phyloP scores from a whole-genome alignment of 2,888 invertebrate genomes.

The Hoplodrina ambigua region DNA sequence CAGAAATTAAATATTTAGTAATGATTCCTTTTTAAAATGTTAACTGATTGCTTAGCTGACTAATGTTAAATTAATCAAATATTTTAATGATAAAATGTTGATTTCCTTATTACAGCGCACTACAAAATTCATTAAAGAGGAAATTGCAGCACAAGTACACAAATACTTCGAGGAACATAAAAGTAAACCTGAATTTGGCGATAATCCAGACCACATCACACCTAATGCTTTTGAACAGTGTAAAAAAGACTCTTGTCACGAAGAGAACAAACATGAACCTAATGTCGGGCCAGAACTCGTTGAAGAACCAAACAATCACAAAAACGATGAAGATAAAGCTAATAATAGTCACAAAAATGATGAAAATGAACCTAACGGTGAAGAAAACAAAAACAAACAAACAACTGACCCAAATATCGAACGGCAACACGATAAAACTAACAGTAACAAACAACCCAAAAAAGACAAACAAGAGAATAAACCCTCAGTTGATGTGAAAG shows the following conservation, averaged over 20 bases:
- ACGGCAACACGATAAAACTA: not conserved
- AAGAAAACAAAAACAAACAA: not conserved
- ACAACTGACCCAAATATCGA: not conserved
- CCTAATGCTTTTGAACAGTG: not conserved
- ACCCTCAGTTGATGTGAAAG: constrained; percentile 55
- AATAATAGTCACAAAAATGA: constrained; percentile 7
- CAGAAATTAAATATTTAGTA: too few species aligned
- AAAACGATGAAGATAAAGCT: not conserved
- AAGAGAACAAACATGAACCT: not conserved
- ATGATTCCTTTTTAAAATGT: too few species aligned
- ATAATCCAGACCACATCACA: not conserved
- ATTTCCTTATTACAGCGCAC: constrained; percentile 63
- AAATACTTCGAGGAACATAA: constrained; percentile 40
- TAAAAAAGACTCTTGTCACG: not conserved
- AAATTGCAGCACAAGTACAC: constrained; percentile 64
- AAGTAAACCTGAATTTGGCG: too few species aligned
- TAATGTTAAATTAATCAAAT: too few species aligned
- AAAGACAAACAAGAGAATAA: constrained; percentile 36
- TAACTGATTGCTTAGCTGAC: too few species aligned
- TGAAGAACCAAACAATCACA: too few species aligned
- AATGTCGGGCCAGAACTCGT: not conserved
- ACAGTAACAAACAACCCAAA: constrained; percentile 20
- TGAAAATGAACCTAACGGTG: not conserved
- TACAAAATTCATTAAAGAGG: constrained; percentile 64
- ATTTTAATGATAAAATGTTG: not conserved